Base-by-base conservation (phyloP, 2,113 vertebrate species). In the Dipodomys ordii region DNA sequence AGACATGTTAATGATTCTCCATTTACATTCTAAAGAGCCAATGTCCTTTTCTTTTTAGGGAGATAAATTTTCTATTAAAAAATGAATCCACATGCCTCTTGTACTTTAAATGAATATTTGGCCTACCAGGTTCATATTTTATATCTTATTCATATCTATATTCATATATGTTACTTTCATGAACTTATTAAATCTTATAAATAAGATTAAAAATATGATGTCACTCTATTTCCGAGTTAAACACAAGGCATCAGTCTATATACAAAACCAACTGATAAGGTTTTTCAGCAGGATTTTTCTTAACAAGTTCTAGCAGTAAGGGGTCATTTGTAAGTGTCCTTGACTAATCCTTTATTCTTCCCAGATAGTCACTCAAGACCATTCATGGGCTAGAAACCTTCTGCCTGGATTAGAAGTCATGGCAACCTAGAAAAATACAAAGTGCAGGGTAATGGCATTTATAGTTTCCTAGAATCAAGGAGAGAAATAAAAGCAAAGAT, bases 401-500 rank as follows among this genome's bases (percentile, higher is more conserved):
- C 23, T 27, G 69, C 3, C 12, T 69, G 44, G 60, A 5, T 73
- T 69, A 46, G 64, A 80, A 86, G 39, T 79, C 65, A 76, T 18
- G 69, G 35, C 1, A 80, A 88, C 44, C 57, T 11, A 8, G 62
- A 90, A 46, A 32, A 94, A 96, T 91, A 27, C 22, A 94, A 84
- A 30, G 1, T 39, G 12, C 25, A 87, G 32, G 72, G 64, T 49
- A n/a, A 68, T 92, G 16, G 72, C 18, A 89, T 90, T 79, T 88
- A 44, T 6, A 49, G 72, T 87, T 92, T 87, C 86, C 53, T 68
- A 79, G 81, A 93, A 35, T 90, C 65, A 88, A 87, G 22, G 23
- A 67, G 12, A 22, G 23, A 90, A 78, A 87, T 2, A n/a, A 80
- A 91, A 39, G 25, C 4, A 83, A 81, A 6, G 16, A 60, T 27